Percentiles rank a stretch among this genome's conserved stretches.
Evolutionary conservation across 2,113 vertebrate species (phyloP).

Genomic region (Delphinus delphis): DNA sequence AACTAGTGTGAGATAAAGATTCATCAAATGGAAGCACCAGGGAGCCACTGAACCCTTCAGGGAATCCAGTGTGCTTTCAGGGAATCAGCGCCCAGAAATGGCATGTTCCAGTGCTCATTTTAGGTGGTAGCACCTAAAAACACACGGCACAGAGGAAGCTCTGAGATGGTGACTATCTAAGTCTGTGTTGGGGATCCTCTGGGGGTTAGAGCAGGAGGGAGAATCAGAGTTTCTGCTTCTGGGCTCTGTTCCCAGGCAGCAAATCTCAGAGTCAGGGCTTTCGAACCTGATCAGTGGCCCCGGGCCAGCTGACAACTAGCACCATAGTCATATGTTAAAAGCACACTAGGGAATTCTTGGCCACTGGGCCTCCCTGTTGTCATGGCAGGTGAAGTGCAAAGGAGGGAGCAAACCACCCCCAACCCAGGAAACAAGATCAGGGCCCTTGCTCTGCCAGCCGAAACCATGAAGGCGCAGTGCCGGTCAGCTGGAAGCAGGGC

Average conservation of each 20-base stretch:
- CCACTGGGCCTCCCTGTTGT: not conserved
- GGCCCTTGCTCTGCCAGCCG: not conserved
- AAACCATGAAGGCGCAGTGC: not conserved
- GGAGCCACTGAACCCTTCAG: not conserved
- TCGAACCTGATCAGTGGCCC: not conserved
- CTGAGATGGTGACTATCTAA: not conserved
- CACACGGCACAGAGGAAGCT: not conserved
- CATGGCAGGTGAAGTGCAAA: not conserved
- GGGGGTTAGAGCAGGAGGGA: not conserved
- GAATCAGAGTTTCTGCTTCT: not conserved
- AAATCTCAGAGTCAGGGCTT: constrained; percentile 27
- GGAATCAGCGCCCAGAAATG: not conserved
- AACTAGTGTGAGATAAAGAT: not conserved
- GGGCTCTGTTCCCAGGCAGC: constrained; percentile 29
- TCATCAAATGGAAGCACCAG: not conserved
- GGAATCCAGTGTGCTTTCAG: not conserved
- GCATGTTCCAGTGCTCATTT: not conserved
- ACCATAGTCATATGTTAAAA: not conserved
- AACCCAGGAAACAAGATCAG: not conserved
- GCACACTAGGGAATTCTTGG: not conserved
- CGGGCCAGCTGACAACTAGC: not conserved
- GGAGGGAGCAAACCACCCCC: not conserved
- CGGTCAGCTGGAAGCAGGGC: not conserved
- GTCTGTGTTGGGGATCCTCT: not conserved
- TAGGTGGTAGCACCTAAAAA: not conserved